Evolutionary conservation across 1,140 invertebrate species (phyloP).

Genomic region (Zaprionus kolodkinae): DNA sequence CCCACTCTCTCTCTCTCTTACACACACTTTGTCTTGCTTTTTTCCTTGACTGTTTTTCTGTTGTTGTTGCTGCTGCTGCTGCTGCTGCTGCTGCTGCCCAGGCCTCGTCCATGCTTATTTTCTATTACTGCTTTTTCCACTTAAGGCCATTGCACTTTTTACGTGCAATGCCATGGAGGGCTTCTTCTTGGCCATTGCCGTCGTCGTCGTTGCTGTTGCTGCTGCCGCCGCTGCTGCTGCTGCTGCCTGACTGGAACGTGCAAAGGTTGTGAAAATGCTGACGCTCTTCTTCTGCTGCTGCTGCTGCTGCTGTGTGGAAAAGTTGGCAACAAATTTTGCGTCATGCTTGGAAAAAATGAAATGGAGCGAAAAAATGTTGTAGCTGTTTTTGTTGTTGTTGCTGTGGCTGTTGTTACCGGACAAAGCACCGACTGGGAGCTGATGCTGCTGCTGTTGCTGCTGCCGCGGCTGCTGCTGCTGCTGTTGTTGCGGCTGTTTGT

Average conservation of each 20-base stretch:
- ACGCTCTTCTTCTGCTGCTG: conserved; percentile 40
- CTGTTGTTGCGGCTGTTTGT: conserved; percentile 44
- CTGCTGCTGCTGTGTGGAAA: conserved; percentile 68
- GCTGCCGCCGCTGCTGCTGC: conserved; percentile 37
- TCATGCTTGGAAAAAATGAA: conserved; percentile 83
- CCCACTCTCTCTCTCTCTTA: neutral
- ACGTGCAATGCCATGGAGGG: conserved; percentile 81
- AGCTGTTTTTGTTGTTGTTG: conserved; percentile 35
- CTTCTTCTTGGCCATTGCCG: conserved; percentile 72
- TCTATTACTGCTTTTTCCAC: conserved; percentile 83
- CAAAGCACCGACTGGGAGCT: conserved; percentile 62
- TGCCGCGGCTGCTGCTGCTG: conserved; percentile 13
- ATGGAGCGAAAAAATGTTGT: conserved; percentile 80
- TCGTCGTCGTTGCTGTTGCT: conserved; percentile 49
- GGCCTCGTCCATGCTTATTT: conserved; percentile 76
- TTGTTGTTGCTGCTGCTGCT: neutral
- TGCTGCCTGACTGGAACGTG: conserved; percentile 67
- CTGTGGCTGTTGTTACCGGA: conserved; percentile 56
- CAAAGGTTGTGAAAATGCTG: conserved; percentile 82
- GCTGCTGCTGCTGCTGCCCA: neutral
- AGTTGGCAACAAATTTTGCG: conserved; percentile 82
- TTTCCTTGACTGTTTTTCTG: conserved; percentile 27
- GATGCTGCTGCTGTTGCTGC: conserved; percentile 31
- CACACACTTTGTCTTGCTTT: conserved; percentile 13
- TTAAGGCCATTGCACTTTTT: conserved; percentile 83